A percentile compares a stretch with the other conserved stretches of the same genome.
These are phyloP conservation scores for Ammodytes marinus DNA, from an alignment of 2,113 vertebrate species.

Conservation along the genomic window DNA sequence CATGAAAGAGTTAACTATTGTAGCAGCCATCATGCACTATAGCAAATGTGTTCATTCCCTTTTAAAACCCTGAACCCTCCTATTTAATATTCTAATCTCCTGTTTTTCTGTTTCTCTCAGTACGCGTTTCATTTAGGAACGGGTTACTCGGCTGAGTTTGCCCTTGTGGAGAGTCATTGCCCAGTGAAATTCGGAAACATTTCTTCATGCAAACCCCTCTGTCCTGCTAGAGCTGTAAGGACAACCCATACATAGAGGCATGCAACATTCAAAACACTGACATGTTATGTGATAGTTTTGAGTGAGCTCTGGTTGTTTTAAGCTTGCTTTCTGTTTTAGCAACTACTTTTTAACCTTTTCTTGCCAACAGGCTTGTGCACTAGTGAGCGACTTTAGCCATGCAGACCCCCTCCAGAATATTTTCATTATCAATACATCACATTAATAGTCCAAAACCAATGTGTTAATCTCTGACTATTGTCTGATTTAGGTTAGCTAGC, in stretches of 20 bases:
- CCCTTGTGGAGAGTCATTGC: conserved; percentile 39
- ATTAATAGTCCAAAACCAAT: too few relatives aligned
- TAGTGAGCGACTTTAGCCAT: too few relatives aligned
- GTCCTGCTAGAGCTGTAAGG: conserved; percentile 51
- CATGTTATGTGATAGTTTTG: background rate
- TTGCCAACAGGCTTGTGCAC: too few relatives aligned
- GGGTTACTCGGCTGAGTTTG: background rate
- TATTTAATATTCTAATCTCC: background rate
- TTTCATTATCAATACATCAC: too few relatives aligned
- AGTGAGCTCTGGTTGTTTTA: too few relatives aligned
- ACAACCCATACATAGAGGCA: too few relatives aligned
- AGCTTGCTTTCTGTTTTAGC: too few relatives aligned
- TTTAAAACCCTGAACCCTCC: background rate
- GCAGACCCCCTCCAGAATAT: too few relatives aligned
- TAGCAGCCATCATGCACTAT: background rate
- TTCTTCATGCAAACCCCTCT: conserved; percentile 27
- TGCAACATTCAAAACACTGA: background rate
- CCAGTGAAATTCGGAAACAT: background rate
- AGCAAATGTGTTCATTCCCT: background rate
- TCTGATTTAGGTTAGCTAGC: too few relatives aligned
- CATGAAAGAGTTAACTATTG: background rate
- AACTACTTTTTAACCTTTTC: too few relatives aligned
- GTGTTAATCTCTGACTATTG: too few relatives aligned
- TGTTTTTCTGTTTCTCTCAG: background rate
- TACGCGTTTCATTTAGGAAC: fast-evolving